Conservation (phyloP, 1,140 invertebrate species). For the Scaptomyza pallida region DNA sequence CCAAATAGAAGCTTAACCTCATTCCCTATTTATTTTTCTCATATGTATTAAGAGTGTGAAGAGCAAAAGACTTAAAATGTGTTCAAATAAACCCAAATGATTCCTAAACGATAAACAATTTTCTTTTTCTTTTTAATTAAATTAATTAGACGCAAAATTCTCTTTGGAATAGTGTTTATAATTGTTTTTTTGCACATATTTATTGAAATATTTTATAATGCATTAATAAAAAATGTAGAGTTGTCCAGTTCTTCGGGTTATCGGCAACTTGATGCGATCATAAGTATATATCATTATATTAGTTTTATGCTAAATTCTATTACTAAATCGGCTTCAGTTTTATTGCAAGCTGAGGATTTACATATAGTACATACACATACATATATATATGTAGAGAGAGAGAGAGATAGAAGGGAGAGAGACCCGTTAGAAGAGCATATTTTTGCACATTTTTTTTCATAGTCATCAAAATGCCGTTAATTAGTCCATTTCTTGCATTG, state of each 20-base stretch:
- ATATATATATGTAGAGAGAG: constrained; percentile 23
- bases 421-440: constrained; percentile 32
- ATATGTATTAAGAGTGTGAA: too few relatives aligned
- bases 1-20: constrained; percentile 4
- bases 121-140: not conserved
- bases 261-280: constrained; percentile 65
- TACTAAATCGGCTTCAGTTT: constrained; percentile 61
- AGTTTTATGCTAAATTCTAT: constrained; percentile 57
- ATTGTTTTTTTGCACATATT: constrained; percentile 70
- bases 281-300: constrained; percentile 60
- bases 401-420: constrained; percentile 33
- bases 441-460: constrained; percentile 28
- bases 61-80: constrained; percentile 11
- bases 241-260: constrained; percentile 49
- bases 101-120: not conserved
- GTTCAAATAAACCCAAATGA: constrained; percentile 4
- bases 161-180: constrained; percentile 41
- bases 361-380: constrained; percentile 14
- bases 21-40: too few relatives aligned
- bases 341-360: constrained; percentile 42
- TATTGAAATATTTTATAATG: constrained; percentile 72
- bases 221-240: constrained; percentile 78
- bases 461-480: constrained; percentile 61
- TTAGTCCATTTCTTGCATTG: constrained; percentile 57
- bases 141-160: constrained; percentile 8